Evolutionary conservation across 1,140 invertebrate genomes (phyloP).

Genomic region (Diabrotica undecimpunctata): DNA sequence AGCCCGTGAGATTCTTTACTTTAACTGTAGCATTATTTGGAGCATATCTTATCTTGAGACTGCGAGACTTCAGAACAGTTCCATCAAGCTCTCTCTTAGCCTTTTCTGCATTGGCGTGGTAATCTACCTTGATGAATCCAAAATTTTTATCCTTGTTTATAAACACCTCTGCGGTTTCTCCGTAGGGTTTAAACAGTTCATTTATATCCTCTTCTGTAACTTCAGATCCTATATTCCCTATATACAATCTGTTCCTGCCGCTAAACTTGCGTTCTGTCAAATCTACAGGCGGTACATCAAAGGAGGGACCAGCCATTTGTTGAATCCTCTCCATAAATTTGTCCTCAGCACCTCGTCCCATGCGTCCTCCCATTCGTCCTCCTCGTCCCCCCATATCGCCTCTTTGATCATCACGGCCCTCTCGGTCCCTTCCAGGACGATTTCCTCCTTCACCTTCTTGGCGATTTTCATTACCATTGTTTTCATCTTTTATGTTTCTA

Average conservation of each 20-base stretch:
- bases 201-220: slow-evolving; percentile 85
- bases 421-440: background rate
- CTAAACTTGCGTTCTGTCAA: slow-evolving; percentile 76
- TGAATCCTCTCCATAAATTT: slow-evolving; percentile 56
- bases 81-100: slow-evolving; percentile 94
- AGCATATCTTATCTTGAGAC: slow-evolving; percentile 90
- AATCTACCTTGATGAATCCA: slow-evolving; percentile 96
- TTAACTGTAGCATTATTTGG: slow-evolving; percentile 89
- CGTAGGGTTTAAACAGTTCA: slow-evolving; percentile 77
- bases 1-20: slow-evolving; percentile 89
- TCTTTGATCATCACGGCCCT: background rate
- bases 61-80: slow-evolving; percentile 69
- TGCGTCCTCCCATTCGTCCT: slow-evolving; percentile 7
- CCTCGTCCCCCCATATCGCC: background rate
- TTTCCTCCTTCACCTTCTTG: background rate
- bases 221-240: slow-evolving; percentile 89
- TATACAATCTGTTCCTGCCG: slow-evolving; percentile 87
- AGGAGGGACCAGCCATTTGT: slow-evolving; percentile 65
- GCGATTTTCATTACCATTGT: slow-evolving; percentile 2
- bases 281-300: slow-evolving; percentile 68
- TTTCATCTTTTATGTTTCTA: slow-evolving; percentile 6
- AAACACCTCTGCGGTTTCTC: slow-evolving; percentile 88
- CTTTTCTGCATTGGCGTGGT: slow-evolving; percentile 90
- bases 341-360: slow-evolving; percentile 67
- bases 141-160: slow-evolving; percentile 95